Evolutionary conservation across 2,888 invertebrate species (phyloP).

Genomic region (Apeira syringaria): DNA sequence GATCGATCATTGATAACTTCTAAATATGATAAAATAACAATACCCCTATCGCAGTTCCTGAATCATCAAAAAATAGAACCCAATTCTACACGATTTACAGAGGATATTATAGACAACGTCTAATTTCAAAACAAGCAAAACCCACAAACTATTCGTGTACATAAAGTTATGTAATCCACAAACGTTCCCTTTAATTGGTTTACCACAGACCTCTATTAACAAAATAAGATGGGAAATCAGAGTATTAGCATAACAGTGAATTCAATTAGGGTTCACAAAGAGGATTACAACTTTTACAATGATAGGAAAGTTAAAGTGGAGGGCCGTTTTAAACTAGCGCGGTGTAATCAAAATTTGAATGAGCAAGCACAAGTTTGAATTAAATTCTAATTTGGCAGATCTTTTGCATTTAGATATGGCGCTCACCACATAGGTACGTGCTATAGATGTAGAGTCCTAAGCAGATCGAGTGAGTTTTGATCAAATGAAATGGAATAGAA

Average conservation of each 20-base stretch:
- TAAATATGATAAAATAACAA: no score
- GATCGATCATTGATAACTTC: no score
- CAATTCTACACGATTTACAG: slow-evolving; percentile 37
- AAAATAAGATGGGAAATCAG: slow-evolving; percentile 83
- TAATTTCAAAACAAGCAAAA: slow-evolving; percentile 57
- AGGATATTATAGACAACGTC: slow-evolving; percentile 49
- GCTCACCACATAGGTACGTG: slow-evolving; percentile 28
- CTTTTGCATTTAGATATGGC: no score
- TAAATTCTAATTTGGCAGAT: slow-evolving; percentile 57
- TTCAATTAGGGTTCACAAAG: slow-evolving; percentile 83
- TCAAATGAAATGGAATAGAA: slow-evolving; percentile 6
- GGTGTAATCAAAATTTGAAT: slow-evolving; percentile 78
- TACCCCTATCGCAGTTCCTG: no score
- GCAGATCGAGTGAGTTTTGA: slow-evolving; percentile 1
- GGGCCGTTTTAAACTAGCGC: slow-evolving; percentile 73
- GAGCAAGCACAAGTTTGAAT: slow-evolving; percentile 68
- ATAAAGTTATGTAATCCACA: slow-evolving; percentile 78
- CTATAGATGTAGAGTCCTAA: slow-evolving; percentile 7
- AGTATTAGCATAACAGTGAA: slow-evolving; percentile 83
- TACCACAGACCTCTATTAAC: slow-evolving; percentile 82
- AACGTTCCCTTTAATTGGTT: slow-evolving; percentile 81
- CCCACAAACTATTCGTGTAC: slow-evolving; percentile 68
- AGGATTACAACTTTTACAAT: slow-evolving; percentile 84
- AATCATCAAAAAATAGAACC: no score
- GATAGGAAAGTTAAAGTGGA: slow-evolving; percentile 76